These are phyloP conservation scores for Brachionus rotundiformis DNA, from an alignment of 1,140 invertebrate genomes.

Conservation along the genomic window DNA sequence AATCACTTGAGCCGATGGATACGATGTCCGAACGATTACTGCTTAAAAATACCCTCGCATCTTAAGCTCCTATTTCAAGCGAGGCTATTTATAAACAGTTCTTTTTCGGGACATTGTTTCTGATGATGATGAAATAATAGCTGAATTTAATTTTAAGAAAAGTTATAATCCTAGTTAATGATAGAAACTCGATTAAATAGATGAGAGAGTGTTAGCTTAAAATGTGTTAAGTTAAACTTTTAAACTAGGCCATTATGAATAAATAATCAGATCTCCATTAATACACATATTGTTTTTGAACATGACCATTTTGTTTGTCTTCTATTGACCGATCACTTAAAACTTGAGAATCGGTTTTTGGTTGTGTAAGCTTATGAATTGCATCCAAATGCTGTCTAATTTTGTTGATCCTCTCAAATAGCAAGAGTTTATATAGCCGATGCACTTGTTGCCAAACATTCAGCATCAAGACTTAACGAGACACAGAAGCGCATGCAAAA, in stretches of 20 bases:
- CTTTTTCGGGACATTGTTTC: neutral
- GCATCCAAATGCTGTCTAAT: neutral
- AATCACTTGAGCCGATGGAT: too few species aligned
- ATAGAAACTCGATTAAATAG: neutral
- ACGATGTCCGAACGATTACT: neutral
- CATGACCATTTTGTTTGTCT: neutral
- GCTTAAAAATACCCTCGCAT: slow-evolving; percentile 17
- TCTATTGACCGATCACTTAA: neutral
- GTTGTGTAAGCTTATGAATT: neutral
- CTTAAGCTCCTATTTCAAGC: neutral
- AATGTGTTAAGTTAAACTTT: slow-evolving; percentile 11
- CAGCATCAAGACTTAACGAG: neutral
- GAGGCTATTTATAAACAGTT: slow-evolving; percentile 21
- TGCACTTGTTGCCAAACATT: neutral
- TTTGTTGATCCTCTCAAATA: neutral
- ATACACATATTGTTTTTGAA: neutral
- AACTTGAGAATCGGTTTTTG: neutral
- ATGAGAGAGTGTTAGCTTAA: neutral
- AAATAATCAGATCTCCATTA: neutral
- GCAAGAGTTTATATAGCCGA: neutral
- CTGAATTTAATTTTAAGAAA: neutral
- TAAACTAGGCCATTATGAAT: slow-evolving; percentile 1
- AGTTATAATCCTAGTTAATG: neutral
- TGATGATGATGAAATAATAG: neutral
- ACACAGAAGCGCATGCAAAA: neutral